Evolutionary conservation across 2,888 invertebrate species (phyloP), one percentile per base, ranked within the genome.

Genomic region (Agrochola lota): DNA sequence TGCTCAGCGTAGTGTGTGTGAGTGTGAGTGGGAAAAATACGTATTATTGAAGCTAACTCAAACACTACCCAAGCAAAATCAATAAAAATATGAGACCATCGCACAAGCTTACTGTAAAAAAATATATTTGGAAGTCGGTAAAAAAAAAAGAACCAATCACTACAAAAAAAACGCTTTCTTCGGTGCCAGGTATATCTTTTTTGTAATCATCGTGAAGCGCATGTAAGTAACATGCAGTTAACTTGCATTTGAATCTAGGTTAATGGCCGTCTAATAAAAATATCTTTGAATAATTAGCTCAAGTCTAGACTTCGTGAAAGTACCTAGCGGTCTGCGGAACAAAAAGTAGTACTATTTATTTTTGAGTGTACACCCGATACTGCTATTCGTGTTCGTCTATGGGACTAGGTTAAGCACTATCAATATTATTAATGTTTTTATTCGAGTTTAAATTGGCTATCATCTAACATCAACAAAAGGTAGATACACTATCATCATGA

Each of bases 281-380:
- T 8, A 46, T 6, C 0, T 49, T n/a, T 30, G 62, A 55, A 46
- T 63, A 55, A 66, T 60, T 35, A 62, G 9, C 26, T 63, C n/a
- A 26, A 40, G 67, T 71, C 78, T 82, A 82, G 67, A 78, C 63
- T 59, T 59, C 15, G 40, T 26, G 66, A 82, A 82, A 71, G 78
- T 55, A 63, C 30, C n/a, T 57, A 78, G 57, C 43, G 26, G 72
- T 72, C n/a, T 57, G 67, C 35, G 30, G 30, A 9, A 4, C 7
- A 46, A 3, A 17, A 6, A 6, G 1, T n/a, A 9, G n/a, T 43
- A 15, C 26, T 15, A 7, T n/a, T 59, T 63, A 43, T 49, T 55
- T 26, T 69, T 55, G 43, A 23, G 8, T n/a, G 12, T 0, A n/a
- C 43, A 43, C 20, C 35, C 15, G 12, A 46, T 46, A 46, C 15